Evolutionary conservation across 2,113 vertebrate species (phyloP), one percentile per base, ranked within the genome.

Genomic region (human (Homo sapiens)): DNA sequence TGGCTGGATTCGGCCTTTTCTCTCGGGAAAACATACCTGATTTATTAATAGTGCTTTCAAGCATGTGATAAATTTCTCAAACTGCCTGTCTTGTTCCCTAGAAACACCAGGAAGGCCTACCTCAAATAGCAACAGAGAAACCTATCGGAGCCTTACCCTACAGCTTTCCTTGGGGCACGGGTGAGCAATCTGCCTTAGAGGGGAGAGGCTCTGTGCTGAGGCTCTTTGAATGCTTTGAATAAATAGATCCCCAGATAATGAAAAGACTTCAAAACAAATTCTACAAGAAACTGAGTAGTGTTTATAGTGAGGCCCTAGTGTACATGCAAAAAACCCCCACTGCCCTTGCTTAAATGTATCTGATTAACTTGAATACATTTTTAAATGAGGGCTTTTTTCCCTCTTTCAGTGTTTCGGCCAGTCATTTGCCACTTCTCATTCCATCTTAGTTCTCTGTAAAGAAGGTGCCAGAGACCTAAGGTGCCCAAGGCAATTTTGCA

Each of bases 201-300:
- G 6, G 38, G 17, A 50, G 61, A 11, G 12, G 48, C 30, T 92
- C 45, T 72, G 50, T 22, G 20, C 23, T 17, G 8, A 57, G 14
- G 25, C 27, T 92, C 52, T 93, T 38, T 76, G 59, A 85, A 59
- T 45, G 16, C 66, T 85, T 96, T 12, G 76, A 96, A 45, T 43
- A 94, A 87, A 94, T 1, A 66, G 73, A 20, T 59, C 50, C 75
- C 38, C 85, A 81, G 61, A 75, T 66, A 72, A 52, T 50, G 57
- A 73, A 90, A 85, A 87, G 85, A 64, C 32, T 14, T 57, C 50
- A 75, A 48, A 93, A 90, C 30, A 66, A 50, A 91, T 94, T 93
- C 55, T 52, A 79, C 8, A 35, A 90, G 88, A 43, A 78, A 85
- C 8, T 9, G 61, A 93, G n/a, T 3, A 50, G 22, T 75, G 45